Evolutionary conservation across 2,113 vertebrate genomes (phyloP).

Genomic region (Datnioides undecimradiatus): DNA sequence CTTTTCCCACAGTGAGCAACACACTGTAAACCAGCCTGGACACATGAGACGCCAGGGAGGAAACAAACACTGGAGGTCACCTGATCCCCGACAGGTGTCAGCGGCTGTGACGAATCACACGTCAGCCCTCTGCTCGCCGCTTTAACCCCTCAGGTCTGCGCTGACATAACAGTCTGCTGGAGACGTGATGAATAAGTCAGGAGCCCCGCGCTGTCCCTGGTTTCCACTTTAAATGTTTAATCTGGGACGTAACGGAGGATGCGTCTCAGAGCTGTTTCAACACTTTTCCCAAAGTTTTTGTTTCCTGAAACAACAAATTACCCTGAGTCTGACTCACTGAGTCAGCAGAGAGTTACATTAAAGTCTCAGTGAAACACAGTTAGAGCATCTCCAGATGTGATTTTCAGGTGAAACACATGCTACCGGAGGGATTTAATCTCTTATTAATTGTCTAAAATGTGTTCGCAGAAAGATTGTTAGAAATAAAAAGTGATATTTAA

Average conservation of each 20-base stretch:
- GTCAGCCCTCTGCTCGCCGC: neutral
- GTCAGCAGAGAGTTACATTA: neutral
- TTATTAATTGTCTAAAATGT: no score
- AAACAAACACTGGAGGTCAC: neutral
- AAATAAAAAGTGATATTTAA: no score
- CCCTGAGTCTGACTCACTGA: neutral
- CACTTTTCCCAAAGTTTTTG: no score
- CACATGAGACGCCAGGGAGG: neutral
- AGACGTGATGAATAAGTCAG: slow-evolving; percentile 19
- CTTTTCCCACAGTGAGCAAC: neutral
- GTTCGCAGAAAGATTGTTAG: no score
- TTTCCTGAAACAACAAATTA: neutral
- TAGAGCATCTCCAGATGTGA: no score
- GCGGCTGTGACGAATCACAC: neutral
- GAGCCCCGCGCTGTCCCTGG: neutral
- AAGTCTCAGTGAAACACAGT: no score
- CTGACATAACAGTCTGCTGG: slow-evolving; percentile 8
- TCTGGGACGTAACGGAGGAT: slow-evolving; percentile 9
- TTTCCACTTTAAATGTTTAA: slow-evolving; percentile 21
- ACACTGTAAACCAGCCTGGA: neutral
- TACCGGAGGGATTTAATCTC: no score
- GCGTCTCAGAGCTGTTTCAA: neutral
- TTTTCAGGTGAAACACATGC: no score
- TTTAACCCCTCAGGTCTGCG: neutral
- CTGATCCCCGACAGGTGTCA: slow-evolving; percentile 16